Evolutionary conservation across 2,113 vertebrate genomes (phyloP).

Genomic region (Oophaga pumilio): DNA sequence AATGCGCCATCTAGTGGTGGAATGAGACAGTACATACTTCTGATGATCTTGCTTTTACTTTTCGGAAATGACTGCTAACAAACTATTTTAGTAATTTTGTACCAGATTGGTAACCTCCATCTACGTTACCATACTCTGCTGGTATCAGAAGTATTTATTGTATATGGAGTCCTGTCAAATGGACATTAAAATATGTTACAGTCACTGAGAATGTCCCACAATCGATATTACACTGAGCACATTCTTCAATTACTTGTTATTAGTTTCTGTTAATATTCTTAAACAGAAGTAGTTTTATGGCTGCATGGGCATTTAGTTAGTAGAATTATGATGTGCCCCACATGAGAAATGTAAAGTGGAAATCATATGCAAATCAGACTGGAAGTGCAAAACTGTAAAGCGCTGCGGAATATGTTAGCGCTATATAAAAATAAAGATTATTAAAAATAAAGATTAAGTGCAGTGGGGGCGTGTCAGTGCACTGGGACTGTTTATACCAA

Average conservation of each 20-base stretch:
- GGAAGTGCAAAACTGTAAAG: too few species aligned
- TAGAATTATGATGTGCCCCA: too few species aligned
- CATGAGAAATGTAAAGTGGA: too few species aligned
- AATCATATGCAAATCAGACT: too few species aligned
- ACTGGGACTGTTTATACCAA: too few species aligned
- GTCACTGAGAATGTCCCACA: background rate
- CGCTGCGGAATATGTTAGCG: too few species aligned
- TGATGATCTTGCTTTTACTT: background rate
- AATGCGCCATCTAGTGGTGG: conserved; percentile 28
- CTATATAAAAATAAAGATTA: too few species aligned
- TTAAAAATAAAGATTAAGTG: too few species aligned
- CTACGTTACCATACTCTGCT: background rate
- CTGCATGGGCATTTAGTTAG: too few species aligned
- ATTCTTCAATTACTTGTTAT: background rate
- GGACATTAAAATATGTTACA: background rate
- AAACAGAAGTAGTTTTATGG: too few species aligned
- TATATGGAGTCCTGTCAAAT: background rate
- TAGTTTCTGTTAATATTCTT: background rate
- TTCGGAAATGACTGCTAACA: background rate
- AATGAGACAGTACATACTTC: background rate
- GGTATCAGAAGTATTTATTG: background rate
- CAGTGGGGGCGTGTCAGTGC: too few species aligned
- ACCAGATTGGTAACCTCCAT: background rate
- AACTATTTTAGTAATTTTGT: background rate
- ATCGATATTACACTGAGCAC: background rate